These are phyloP conservation scores for Ectemnius lituratus DNA, from an alignment of 2,888 invertebrate species.

Conservation along the genomic window DNA sequence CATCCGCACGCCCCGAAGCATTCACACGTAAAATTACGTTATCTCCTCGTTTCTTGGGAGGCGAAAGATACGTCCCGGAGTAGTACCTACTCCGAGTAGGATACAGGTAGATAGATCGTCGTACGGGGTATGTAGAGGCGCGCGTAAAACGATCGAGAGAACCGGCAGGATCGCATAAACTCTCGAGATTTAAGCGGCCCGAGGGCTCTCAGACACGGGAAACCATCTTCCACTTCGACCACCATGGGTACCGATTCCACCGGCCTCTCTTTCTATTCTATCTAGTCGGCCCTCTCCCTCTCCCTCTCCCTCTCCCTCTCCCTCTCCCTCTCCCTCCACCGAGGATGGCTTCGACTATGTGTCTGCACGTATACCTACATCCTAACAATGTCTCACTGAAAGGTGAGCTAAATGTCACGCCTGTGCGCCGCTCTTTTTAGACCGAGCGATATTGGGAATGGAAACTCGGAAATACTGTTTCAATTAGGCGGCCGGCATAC, in stretches of 20 bases:
- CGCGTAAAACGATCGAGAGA: constrained; percentile 63
- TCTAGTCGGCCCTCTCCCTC: too few relatives aligned
- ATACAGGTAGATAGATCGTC: constrained; percentile 64
- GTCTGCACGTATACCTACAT: constrained; percentile 13
- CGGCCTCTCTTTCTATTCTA: too few relatives aligned
- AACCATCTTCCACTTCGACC: constrained; percentile 58
- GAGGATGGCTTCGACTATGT: too few relatives aligned
- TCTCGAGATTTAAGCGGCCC: constrained; percentile 60
- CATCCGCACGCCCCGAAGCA: constrained; percentile 67
- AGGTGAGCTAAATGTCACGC: constrained; percentile 44
- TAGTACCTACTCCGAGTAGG: constrained; percentile 47
- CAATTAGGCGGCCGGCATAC: background rate
- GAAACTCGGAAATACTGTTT: background rate
- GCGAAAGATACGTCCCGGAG: constrained; percentile 62
- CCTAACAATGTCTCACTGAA: constrained; percentile 44
- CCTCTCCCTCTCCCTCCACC: too few relatives aligned
- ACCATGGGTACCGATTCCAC: constrained; percentile 45
- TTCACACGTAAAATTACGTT: constrained; percentile 74
- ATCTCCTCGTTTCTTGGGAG: constrained; percentile 68
- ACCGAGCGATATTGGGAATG: constrained; percentile 28
- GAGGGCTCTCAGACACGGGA: constrained; percentile 56
- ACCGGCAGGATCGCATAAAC: constrained; percentile 63
- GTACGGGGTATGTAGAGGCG: constrained; percentile 56
- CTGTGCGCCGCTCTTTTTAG: constrained; percentile 38
- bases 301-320: too few relatives aligned